Base-by-base conservation (phyloP, 2,113 vertebrate genomes). In the Anarhynchus alexandrinus region DNA sequence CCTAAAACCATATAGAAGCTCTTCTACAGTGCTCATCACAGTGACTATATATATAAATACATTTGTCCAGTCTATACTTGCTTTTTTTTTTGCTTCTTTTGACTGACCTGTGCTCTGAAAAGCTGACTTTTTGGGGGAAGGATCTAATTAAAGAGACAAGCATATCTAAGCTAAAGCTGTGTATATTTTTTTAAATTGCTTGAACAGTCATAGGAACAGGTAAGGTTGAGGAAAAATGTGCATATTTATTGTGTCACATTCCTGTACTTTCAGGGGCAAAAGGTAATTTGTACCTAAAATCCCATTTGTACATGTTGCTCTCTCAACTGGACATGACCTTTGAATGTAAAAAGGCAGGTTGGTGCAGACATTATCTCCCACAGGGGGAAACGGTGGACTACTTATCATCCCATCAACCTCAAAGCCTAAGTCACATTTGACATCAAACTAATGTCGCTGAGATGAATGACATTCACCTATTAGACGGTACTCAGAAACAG, bases 391-490 rank as follows among this genome's bases (percentile, higher is more conserved):
- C 0, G 1, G 74, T 91, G 78, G 93, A 78, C 94, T 97, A 47
- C 91, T 94, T 96, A 96, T 94, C 94, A 97, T 88, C 71, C 84
- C 94, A 95, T 97, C 97, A 97, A 64, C 66, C 91, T 95, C 95
- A 91, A 81, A 95, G 74, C 64, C 54, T 51, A 93, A 97, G 86
- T 94, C 89, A 88, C 84, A 73, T 91, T 51, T 95, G 93, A 94
- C 95, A 95, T 80, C 84, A 95, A 88, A 94, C 82, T 70, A 59
- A 80, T 94, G 95, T 91, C 1, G 0, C 82, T 81, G 91, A 43
- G 78, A 91, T 90, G 91, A 95, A 86, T 93, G 78, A 77, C 84
- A 94, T 72, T 66, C 36, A 49, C 74, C 83, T 79, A 36, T 73
- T 80, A 87, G 70, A n/a, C 22, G 23, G 78, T n/a, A 69, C 66